Base-by-base conservation (phyloP, 2,888 invertebrate species). In the Leptogaster cylindrica region DNA sequence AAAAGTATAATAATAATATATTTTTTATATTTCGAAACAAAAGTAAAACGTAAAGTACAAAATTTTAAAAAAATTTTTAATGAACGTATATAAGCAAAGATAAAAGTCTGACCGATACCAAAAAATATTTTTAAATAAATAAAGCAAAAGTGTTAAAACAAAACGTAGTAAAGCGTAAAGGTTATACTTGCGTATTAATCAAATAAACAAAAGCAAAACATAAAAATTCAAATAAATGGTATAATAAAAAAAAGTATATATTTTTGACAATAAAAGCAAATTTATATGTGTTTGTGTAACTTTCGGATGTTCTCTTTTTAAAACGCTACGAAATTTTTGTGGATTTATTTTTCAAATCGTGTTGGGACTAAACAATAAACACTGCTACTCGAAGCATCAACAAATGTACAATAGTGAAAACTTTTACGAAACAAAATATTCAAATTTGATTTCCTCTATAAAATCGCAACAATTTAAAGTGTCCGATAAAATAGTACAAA, bases 401-500 rank as follows among this genome's bases (percentile, higher is more conserved):
- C n/a, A 46, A n/a, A 46, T 25, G 23, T 12, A 48, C 12, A 33
- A 44, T 27, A 50, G 64, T 64, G 64, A 69, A 46, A 66, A 44
- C 23, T 50, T 70, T 50, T 48, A 68, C 44, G 18, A 65, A 64
- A 58, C 46, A 61, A 65, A 68, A 69, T 25, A 31, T 6, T 18
- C 8, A 55, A 55, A 14, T 55, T 55, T 23, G 23, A 16, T 23
- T 39, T 55, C 55, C 55, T 55, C 55, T 36, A 36, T 31, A 55
- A 71, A 73, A 75, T 74, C 74, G 72, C 74, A 74, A 75, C 74
- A 75, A 70, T 75, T 75, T 74, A 75, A 71, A 72, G 68, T 76
- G 69, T 69, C 66, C 69, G 66, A 69, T 75, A 72, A 73, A 74
- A 73, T 74, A 73, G 70, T 63, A 75, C 73, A 74, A 72, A 72